These are phyloP conservation scores for Eremophila alpestris DNA, from an alignment of 2,797 vertebrate genomes.

Conservation along the genomic window DNA sequence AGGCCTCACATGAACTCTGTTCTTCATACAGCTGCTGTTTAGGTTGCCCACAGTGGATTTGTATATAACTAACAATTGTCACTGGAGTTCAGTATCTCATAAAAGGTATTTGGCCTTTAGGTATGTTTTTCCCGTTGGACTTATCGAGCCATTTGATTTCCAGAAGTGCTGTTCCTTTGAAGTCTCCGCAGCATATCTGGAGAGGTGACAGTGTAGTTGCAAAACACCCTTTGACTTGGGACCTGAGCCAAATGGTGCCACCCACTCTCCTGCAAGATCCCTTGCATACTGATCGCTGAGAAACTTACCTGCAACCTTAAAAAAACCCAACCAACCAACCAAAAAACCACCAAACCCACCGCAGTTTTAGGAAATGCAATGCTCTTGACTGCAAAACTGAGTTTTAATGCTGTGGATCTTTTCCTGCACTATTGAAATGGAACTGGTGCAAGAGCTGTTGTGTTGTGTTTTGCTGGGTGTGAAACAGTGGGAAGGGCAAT, in stretches of 20 bases:
- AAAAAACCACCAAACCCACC: neutral
- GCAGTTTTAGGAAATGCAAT: neutral
- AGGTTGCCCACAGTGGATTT: neutral
- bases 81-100: neutral
- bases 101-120: neutral
- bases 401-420: neutral
- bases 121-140: neutral
- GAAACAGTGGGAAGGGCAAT: constrained; percentile 4
- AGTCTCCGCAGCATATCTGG: neutral
- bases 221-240: neutral
- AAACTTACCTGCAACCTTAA: neutral
- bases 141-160: neutral
- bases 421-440: neutral
- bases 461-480: constrained; percentile 10
- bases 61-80: neutral
- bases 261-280: neutral
- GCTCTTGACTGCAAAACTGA: neutral
- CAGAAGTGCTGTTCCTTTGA: neutral
- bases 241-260: neutral
- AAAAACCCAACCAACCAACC: neutral
- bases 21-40: neutral
- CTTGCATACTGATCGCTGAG: neutral
- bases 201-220: neutral
- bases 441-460: neutral
- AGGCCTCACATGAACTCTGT: neutral